Base-by-base conservation (phyloP, 2,113 vertebrate species). In the Neodontobutis hainanensis region DNA sequence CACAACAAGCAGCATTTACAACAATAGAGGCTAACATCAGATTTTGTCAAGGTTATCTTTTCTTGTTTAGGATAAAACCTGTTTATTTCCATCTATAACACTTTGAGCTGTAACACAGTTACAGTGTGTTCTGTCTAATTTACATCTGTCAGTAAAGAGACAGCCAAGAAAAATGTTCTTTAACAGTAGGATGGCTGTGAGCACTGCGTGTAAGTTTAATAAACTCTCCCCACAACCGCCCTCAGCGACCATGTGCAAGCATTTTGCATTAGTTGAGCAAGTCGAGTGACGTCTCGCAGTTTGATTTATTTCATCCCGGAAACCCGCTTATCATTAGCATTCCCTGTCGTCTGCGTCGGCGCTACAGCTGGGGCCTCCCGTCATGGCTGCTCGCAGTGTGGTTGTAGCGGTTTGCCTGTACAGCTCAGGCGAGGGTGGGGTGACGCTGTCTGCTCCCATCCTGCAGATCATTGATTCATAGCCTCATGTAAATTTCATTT, bases 401-500 rank as follows among this genome's bases (percentile, higher is more conserved):
- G 64, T 76, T 65, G 57, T 40, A 61, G 61, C 46, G 67, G 52
- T 69, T 75, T 69, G 42, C 55, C 53, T 56, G 48, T 32, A n/a
- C 43, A n/a, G 32, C 32, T 35, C n/a, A 62, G 61, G n/a, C 51
- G 38, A 19, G 38, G 38, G 42, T 43, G 19, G 60, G 43, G 44
- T 70, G 43, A 47, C n/a, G 11, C 42, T 16, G 51, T 64, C 61
- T 56, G 34, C 46, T 61, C 10, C 32, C 66, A 56, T 43, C 68
- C 73, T 11, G 11, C 11, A 15, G 60, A 73, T 76, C 48, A 76
- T 70, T 83, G 82, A 88, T 83, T 85, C 77, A 83, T 78, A 75
- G 77, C 63, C 68, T 81, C 72, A 73, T 80, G 66, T 69, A 85
- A 77, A 88, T 86, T 77, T 85, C 5, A 88, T 82, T 82, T 59